These are phyloP conservation scores for Phyllotreta cruciferae DNA, from an alignment of 2,888 invertebrate species.

Conservation along the genomic window DNA sequence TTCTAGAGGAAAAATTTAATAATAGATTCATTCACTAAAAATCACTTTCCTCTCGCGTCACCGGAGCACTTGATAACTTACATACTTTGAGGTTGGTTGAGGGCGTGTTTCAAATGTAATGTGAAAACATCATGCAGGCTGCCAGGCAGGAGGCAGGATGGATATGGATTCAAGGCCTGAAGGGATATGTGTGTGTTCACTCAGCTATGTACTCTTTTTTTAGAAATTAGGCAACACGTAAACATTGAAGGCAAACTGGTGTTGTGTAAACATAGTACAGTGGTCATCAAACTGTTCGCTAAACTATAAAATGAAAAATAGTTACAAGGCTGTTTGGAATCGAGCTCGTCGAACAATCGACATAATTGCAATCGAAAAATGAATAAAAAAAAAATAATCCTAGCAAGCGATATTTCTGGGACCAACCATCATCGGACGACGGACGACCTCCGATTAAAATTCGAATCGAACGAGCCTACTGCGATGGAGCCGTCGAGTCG, in stretches of 20 bases:
- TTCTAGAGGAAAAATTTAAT: constrained; percentile 48
- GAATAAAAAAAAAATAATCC: constrained; percentile 33
- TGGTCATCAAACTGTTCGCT: constrained; percentile 43
- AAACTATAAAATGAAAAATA: constrained; percentile 39
- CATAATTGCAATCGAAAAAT: constrained; percentile 11
- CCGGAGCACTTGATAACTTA: constrained; percentile 35
- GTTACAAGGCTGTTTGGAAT: constrained; percentile 41
- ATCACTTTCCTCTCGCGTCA: constrained; percentile 22
- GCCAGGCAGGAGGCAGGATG: constrained; percentile 33
- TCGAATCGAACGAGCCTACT: too few relatives aligned
- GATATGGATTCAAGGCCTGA: constrained; percentile 48
- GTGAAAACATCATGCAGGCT: constrained; percentile 44
- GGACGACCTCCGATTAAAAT: neutral
- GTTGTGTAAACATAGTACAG: constrained; percentile 43
- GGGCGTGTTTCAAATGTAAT: constrained; percentile 45
- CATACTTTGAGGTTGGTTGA: constrained; percentile 32
- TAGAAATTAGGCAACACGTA: constrained; percentile 49
- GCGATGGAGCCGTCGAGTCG: too few relatives aligned
- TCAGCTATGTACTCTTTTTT: constrained; percentile 39
- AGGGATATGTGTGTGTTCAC: constrained; percentile 44
- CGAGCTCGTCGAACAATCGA: constrained; percentile 34
- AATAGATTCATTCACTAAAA: constrained; percentile 28
- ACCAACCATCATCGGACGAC: neutral
- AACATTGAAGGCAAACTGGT: constrained; percentile 49
- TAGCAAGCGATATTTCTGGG: constrained; percentile 25